Evolutionary conservation across 1,140 invertebrate species (phyloP), one percentile per base, ranked within the genome.

Genomic region (Orchesella cincta): DNA sequence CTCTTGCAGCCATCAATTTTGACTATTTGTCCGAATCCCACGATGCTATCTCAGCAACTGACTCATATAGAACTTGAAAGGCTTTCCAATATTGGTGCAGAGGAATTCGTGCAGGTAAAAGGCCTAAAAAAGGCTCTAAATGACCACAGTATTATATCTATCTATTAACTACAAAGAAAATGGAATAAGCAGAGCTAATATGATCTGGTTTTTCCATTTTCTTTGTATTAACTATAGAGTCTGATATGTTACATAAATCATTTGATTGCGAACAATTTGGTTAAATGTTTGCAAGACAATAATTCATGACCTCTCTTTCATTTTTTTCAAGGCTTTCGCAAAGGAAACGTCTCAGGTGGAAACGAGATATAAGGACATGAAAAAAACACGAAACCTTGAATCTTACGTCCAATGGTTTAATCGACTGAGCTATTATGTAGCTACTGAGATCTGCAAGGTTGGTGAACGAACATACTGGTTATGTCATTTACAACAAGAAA

Each of bases 351-450:
- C 84, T 87, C n/a, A 89, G 82, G 84, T 89, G 62, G 90, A 91
- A 84, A 90, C 88, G n/a, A 83, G 83, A 1, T 91, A 92, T 83
- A 92, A 92, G 83, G 93, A 96, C 83, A 91, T 95, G 87, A 97
- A 97, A 85, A 95, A 94, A 85, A 97, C 95, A 0, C 89, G 91
- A 64, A 98, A 98, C 86, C 88, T 98, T 74, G 94, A 98, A 85
- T 94, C 94, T 16, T 98, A 98, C 85, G 94, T 98, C n/a, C 93
- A 97, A 83, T 98, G 96, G 96, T 98, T 98, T 86, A 98, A 98
- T 86, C 89, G 94, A 83, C 89, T 98, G n/a, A 98, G 95, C 85
- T 97, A 97, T 83, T 91, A 98, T 80, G 95, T 97, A 1, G 96
- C 96, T 1, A 95, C 95, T 28, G 96, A 98, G 89, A 93, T 98